Base-by-base conservation (phyloP, 1,140 invertebrate species). In the Drosophila grimshawi region DNA sequence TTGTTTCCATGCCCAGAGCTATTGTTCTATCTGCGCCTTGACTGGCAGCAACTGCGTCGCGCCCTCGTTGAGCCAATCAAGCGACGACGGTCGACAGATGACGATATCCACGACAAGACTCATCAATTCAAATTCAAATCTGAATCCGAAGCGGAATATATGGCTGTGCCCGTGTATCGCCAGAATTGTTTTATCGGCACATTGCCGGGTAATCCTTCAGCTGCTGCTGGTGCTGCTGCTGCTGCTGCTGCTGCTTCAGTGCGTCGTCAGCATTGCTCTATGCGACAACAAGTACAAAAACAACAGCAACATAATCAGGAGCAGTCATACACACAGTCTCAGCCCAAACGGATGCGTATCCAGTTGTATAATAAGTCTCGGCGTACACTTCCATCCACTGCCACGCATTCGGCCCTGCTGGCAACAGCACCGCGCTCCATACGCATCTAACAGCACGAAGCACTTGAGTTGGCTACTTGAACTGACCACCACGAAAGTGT, bases 141-240 rank as follows among this genome's bases (percentile, higher is more conserved):
- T 1, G 27, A 48, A n/a, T 3, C 39, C 5, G 52, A 45, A 33
- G 32, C 32, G 37, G 77, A 89, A 3, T 81, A 91, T 53, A 61
- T 57, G 30, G 85, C 81, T 2, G 86, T 82, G 32, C 76, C 90
- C 3, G 90, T 92, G 7, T 71, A 69, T 64, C 78, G 90, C 4
- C 90, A 91, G 49, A 91, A 92, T 43, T 91, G 90, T 46, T 92
- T 92, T 29, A 49, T 92, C 0, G 90, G 90, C 32, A 65, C 46
- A 5, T 30, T 88, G 11, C 90, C 90, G 1, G 8, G 32, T 11
- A 53, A 30, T 33, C 29, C 53, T 41, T 2, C 35, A 10, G 37
- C 39, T n/a, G 10, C 19, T 29, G 52, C 39, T n/a, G 10, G n/a
- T 29, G 52, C 51, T 27, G 19, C 53, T 41, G 2, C 35, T 6